Base-by-base conservation (phyloP, 2,113 vertebrate genomes). In the Pachyramphus minor region DNA sequence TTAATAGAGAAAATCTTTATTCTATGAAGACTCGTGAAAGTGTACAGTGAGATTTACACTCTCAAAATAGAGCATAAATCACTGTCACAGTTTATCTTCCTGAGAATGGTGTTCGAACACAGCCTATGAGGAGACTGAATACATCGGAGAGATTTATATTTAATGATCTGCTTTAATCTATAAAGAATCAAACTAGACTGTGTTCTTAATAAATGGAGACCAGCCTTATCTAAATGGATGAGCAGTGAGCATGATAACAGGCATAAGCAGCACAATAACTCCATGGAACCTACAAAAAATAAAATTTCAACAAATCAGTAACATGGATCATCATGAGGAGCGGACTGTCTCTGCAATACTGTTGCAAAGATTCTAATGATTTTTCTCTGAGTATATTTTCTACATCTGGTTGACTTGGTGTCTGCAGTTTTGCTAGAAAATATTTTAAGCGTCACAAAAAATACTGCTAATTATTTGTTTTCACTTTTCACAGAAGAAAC, bases 21-120 rank as follows among this genome's bases (percentile, higher is more conserved):
- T 95, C 87, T 87, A 42, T 47, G 84, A 82, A 74, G 9, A 81
- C n/a, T 87, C 13, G 3, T 71, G 25, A 81, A 97, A 81, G 44
- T 37, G 33, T 67, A 62, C 20, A 89, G 81, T 58, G 69, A 85
- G 68, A 96, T 94, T 96, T 96, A 86, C 64, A 90, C 63, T 67
- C 72, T 72, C 83, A 93, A 96, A 94, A 95, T 74, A 35, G 35
- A 76, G 85, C 88, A 94, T 96, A 96, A 97, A 96, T 97, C 95
- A 96, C 59, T 91, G 82, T 82, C 95, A 92, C 6, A 42, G 59
- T 84, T 95, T 95, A 95, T 96, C 88, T 83, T 94, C 77, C 80
- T 72, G 50, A 92, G 97, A 91, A 94, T 68, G 28, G 67, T 71
- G 68, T 66, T 83, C 2, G 15, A 88, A 90, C 84, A 86, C 49